Evolutionary conservation across 2,888 invertebrate genomes (phyloP).

Genomic region (Merodon equestris): DNA sequence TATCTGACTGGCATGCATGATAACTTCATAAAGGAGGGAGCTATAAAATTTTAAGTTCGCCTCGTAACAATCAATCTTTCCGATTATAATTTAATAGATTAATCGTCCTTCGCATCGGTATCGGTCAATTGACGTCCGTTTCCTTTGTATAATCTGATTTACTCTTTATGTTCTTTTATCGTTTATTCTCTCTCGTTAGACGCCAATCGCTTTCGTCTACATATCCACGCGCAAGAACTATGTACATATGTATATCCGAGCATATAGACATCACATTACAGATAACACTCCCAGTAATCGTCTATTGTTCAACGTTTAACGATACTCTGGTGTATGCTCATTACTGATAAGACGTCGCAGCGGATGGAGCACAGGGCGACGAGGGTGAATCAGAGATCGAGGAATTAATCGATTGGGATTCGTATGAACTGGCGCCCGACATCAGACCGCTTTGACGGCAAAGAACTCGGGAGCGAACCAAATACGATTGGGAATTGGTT

Average conservation of each 20-base stretch:
- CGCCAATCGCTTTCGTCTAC: slow-evolving; percentile 15
- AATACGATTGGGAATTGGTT: slow-evolving; percentile 35
- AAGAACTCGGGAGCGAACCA: slow-evolving; percentile 11
- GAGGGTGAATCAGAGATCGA: too few relatives aligned
- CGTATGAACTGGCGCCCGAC: slow-evolving; percentile 27
- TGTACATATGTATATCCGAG: not conserved
- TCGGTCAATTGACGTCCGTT: too few relatives aligned
- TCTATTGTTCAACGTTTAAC: slow-evolving; percentile 48
- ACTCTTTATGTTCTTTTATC: slow-evolving; percentile 4
- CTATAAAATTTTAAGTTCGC: slow-evolving; percentile 36
- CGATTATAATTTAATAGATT: slow-evolving; percentile 54
- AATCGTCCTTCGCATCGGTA: slow-evolving; percentile 1
- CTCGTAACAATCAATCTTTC: slow-evolving; percentile 52
- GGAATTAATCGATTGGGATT: slow-evolving; percentile 56
- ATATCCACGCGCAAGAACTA: slow-evolving; percentile 24
- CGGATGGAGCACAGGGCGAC: too few relatives aligned
- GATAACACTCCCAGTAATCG: slow-evolving; percentile 41
- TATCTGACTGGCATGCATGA: slow-evolving; percentile 23
- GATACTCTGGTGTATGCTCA: slow-evolving; percentile 48
- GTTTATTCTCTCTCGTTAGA: not conserved
- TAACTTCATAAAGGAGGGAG: slow-evolving; percentile 34
- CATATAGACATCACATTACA: slow-evolving; percentile 1
- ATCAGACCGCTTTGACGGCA: slow-evolving; percentile 5
- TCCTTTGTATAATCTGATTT: slow-evolving; percentile 30
- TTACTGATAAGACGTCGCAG: slow-evolving; percentile 45